Evolutionary conservation across 2,797 vertebrate genomes (phyloP).

Genomic region (Clarias fuscus): DNA sequence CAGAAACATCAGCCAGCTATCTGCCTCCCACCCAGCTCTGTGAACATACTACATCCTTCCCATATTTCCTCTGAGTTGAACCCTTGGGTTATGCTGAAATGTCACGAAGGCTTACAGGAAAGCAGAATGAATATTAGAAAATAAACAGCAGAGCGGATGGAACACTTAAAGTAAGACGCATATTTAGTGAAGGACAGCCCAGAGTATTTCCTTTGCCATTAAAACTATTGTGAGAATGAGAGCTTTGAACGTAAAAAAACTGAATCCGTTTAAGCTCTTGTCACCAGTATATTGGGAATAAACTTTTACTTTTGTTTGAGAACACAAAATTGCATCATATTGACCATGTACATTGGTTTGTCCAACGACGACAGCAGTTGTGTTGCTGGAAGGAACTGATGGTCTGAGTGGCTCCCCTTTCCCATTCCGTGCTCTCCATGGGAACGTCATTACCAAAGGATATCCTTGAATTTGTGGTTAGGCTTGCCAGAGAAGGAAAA

Average conservation of each 20-base stretch:
- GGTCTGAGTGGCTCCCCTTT: background rate
- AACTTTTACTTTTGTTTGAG: background rate
- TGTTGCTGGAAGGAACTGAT: background rate
- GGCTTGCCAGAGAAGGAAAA: background rate
- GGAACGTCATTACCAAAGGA: background rate
- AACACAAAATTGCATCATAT: background rate
- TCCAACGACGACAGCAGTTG: background rate
- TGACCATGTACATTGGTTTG: background rate
- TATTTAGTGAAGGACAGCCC: background rate
- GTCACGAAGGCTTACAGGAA: slow-evolving; percentile 19
- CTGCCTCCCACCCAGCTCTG: slow-evolving; percentile 38
- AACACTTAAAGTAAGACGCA: slow-evolving; percentile 16
- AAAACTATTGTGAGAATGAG: background rate
- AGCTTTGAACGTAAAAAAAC: background rate
- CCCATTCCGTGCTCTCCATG: background rate
- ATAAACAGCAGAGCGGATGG: slow-evolving; percentile 48
- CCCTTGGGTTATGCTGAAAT: slow-evolving; percentile 28
- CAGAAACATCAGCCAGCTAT: slow-evolving; percentile 27
- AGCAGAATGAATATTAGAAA: slow-evolving; percentile 36
- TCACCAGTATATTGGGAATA: background rate
- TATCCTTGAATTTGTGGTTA: slow-evolving; percentile 8
- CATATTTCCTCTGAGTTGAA: slow-evolving; percentile 39
- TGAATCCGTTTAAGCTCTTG: background rate
- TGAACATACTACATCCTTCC: slow-evolving; percentile 52
- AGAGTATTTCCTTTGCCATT: slow-evolving; percentile 17